These are phyloP conservation scores for Blennius ocellaris DNA, from an alignment of 2,113 vertebrate species.

Conservation along the genomic window DNA sequence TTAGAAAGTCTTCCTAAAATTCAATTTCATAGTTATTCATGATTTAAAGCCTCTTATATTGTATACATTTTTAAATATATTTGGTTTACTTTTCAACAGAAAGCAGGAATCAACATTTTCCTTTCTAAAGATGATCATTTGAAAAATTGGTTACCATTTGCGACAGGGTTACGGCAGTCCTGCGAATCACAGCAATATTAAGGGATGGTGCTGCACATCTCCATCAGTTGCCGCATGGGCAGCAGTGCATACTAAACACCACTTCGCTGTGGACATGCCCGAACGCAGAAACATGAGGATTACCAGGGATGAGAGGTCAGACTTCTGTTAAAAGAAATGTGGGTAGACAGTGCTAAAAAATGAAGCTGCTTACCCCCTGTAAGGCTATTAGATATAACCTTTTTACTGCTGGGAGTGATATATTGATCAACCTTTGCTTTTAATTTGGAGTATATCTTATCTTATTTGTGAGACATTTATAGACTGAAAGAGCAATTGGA, in stretches of 20 bases:
- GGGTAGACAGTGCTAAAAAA: slow-evolving; percentile 47
- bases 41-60: slow-evolving; percentile 15
- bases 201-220: slow-evolving; percentile 57
- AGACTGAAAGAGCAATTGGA: slow-evolving; percentile 10
- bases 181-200: slow-evolving; percentile 43
- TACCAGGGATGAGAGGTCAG: slow-evolving; percentile 51
- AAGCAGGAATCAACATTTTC: neutral
- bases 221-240: slow-evolving; percentile 59
- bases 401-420: slow-evolving; percentile 33
- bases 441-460: slow-evolving; percentile 16
- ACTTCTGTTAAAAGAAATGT: slow-evolving; percentile 55
- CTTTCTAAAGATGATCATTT: slow-evolving; percentile 17
- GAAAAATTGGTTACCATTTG: slow-evolving; percentile 21
- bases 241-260: slow-evolving; percentile 75
- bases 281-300: slow-evolving; percentile 66
- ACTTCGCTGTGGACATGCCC: slow-evolving; percentile 46
- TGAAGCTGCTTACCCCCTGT: slow-evolving; percentile 30
- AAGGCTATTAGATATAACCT: slow-evolving; percentile 39
- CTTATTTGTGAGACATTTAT: slow-evolving; percentile 12
- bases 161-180: slow-evolving; percentile 35
- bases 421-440: slow-evolving; percentile 24
- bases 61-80: neutral
- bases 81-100: neutral
- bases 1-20: neutral
- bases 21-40: slow-evolving; percentile 1